phyloP scores from a whole-genome alignment of 2,888 invertebrate genomes.

The Tetragnatha montana region DNA sequence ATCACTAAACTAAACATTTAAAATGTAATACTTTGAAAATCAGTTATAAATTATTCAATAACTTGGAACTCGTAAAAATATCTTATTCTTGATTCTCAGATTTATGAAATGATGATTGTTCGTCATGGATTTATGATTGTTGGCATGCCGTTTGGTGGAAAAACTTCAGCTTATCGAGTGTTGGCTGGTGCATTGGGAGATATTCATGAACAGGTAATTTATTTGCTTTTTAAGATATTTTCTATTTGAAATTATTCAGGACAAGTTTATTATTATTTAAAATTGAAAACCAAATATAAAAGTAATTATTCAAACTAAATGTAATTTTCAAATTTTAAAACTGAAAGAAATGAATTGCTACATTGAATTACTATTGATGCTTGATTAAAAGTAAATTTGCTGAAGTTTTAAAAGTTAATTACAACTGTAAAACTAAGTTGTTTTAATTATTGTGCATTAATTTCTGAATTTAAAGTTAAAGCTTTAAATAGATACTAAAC shows the following conservation, averaged over 20 bases:
- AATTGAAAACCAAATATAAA: not conserved
- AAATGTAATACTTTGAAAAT: not conserved
- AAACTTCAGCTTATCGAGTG: slow-evolving; percentile 82
- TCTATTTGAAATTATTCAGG: not conserved
- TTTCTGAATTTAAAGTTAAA: not conserved
- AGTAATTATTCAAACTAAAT: not conserved
- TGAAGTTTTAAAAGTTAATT: no score
- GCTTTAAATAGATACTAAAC: not conserved
- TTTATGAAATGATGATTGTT: slow-evolving; percentile 79
- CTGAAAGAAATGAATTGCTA: no score
- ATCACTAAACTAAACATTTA: not conserved
- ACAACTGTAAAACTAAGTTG: no score
- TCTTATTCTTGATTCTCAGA: slow-evolving; percentile 73
- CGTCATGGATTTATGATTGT: slow-evolving; percentile 78
- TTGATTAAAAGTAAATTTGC: no score
- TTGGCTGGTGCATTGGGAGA: slow-evolving; percentile 87
- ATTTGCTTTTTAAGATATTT: not conserved
- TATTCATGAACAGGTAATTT: slow-evolving; percentile 83
- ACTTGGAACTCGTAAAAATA: not conserved
- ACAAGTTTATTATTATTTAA: not conserved
- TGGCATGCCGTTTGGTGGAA: slow-evolving; percentile 78
- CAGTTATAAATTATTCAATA: not conserved
- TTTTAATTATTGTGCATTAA: no score
- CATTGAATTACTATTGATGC: no score
- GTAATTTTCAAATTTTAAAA: no score